Percentiles rank a stretch among this genome's conserved stretches.
Conservation (phyloP, 2,888 invertebrate genomes). For the Trileptium ribeirensis region DNA sequence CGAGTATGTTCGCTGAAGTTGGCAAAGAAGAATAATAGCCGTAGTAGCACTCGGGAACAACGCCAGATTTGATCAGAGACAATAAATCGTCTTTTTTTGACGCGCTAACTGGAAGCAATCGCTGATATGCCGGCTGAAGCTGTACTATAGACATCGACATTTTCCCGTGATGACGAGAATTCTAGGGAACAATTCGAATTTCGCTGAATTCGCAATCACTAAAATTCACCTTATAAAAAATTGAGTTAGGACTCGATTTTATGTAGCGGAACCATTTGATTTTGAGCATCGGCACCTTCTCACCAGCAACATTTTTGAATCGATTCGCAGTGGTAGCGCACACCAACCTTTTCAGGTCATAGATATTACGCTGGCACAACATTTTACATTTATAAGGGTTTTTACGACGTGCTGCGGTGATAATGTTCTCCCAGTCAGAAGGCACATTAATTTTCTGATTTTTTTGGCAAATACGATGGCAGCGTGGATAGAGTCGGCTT, state of each 20-base stretch:
- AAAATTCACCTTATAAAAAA: neutral
- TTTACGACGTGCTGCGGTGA: neutral
- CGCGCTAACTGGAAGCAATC: neutral
- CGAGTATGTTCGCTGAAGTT: neutral
- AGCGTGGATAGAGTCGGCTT: constrained; percentile 18
- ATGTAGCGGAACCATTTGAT: neutral
- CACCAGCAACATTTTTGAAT: neutral
- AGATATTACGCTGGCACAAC: neutral
- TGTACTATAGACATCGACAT: no score
- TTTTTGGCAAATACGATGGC: neutral
- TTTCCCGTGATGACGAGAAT: neutral
- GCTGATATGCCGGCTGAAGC: neutral
- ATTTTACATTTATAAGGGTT: neutral
- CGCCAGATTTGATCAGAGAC: neutral
- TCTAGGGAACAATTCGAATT: neutral
- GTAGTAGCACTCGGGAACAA: neutral
- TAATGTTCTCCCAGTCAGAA: neutral
- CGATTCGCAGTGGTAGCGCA: neutral
- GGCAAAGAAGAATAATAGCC: neutral
- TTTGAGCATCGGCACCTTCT: neutral
- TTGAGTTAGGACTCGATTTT: neutral
- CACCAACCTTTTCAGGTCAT: neutral
- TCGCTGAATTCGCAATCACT: neutral
- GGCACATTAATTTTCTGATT: neutral
- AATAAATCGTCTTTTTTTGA: neutral